These are phyloP conservation scores for Physeter macrocephalus DNA, from an alignment of 2,113 vertebrate genomes.

Conservation along the genomic window DNA sequence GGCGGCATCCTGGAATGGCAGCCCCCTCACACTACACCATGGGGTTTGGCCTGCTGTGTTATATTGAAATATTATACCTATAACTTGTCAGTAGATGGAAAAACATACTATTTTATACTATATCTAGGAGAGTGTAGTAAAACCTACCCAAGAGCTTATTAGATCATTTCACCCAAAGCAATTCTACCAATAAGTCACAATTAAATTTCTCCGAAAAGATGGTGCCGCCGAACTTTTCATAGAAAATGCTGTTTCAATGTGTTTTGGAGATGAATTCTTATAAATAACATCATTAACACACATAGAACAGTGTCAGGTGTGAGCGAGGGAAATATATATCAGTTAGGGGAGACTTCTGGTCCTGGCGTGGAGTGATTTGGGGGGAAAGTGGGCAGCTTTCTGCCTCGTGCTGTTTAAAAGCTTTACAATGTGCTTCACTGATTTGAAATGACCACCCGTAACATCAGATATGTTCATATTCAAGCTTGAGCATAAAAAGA, in stretches of 20 bases:
- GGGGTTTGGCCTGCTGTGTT: background rate
- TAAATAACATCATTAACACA: background rate
- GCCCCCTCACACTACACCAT: accelerated
- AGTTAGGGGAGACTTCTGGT: background rate
- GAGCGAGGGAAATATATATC: background rate
- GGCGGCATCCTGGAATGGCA: accelerated
- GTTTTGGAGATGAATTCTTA: background rate
- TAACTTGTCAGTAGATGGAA: background rate
- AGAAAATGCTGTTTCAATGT: background rate
- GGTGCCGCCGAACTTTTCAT: background rate
- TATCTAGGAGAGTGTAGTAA: background rate
- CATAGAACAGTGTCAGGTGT: accelerated
- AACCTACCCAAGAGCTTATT: background rate
- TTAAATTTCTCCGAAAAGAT: background rate
- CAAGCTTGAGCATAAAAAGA: background rate
- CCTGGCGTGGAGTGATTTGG: accelerated
- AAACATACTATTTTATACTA: background rate
- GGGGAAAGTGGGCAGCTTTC: background rate
- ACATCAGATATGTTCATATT: background rate
- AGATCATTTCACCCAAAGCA: background rate
- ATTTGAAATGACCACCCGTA: background rate
- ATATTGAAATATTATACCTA: accelerated
- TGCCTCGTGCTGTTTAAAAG: background rate
- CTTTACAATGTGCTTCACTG: background rate
- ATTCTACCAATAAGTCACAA: background rate